Base-by-base conservation (phyloP, 2,888 invertebrate species). In the Rhopalosiphum nymphaeae region DNA sequence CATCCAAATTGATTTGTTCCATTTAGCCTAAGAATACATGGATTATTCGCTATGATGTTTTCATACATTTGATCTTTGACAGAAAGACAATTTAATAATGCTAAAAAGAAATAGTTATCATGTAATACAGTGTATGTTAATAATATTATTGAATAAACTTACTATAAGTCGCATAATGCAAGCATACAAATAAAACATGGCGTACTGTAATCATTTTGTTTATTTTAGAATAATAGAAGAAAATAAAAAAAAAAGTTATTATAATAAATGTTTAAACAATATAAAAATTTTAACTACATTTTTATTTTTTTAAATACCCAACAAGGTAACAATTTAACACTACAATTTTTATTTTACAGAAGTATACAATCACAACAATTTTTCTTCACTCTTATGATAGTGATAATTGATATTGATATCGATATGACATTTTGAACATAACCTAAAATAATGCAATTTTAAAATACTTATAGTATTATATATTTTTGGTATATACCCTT, bases 1-100 rank as follows among this genome's bases (percentile, higher is more conserved):
- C 99, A 99, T 95, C 99, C 99, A 95, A 98, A 97, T 96, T 99
- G 98, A 96, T 99, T 98, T 26, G 99, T 99, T 94, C 98, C 99
- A 97, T 99, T 99, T 95, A 99, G 96, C 95, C 98, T 97, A 95
- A 99, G 97, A 96, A 98, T 98, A 96, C 99, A 99, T 92, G 97
- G 97, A 94, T 97, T 96, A 89, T 97, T 97, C 89, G 97, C 98
- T 95, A 97, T 96, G 93, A 98, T 97, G 26, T 97, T 96, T 95
- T 97, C 97, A 95, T 98, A 98, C 96, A 98, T 98, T 96, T 97
- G 97, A 95, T 98, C 97, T 95, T 97, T 97, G n/a, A 97, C 97
- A 11, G 94, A 94, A 44, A 90, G 86, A n/a, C 67, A 86, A 90
- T 86, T 29, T 86, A 91, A 61, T 25, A 61, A 26, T 7, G 46